Evolutionary conservation across 1,140 invertebrate species (phyloP), one percentile per base, ranked within the genome.

Genomic region (Lasioglossum baleicum): DNA sequence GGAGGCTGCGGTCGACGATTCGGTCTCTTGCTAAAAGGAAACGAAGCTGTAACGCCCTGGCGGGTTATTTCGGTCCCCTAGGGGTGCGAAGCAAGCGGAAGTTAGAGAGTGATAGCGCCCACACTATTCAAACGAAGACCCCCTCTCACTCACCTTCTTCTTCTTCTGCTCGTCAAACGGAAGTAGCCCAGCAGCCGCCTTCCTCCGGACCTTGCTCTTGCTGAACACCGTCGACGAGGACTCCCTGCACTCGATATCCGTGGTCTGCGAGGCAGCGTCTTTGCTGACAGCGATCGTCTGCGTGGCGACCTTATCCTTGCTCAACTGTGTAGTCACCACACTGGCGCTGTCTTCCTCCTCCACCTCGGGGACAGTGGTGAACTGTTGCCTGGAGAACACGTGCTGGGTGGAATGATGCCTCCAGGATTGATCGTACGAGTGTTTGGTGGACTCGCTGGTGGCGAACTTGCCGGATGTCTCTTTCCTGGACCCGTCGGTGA

Each of bases 231-330:
- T 87, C 13, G 88, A 82, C 26, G 79, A 74, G 2, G 86, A 91
- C 22, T 79, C 70, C 11, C 75, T 61, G 2, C 89, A 88, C 51
- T 91, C 89, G 82, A 94, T 90, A 74, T 94, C 93, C 35, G 93
- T 94, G 2, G 94, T 95, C 83, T 95, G 94, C 44, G 94, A 94
- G 6, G 94, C 92, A 0, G 91, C 94, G 75, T 95, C 94, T 73
- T 90, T 93, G 56, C 90, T 90, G 11, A 87, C n/a, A 44, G 88
- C 72, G 31, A 78, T 72, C 70, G 84, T 48, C 40, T 80, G 78
- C 10, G 65, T 60, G 10, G 75, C 31, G 1, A 77, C 78, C 65
- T 91, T 93, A 17, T 90, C 91, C 2, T 90, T 81, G 1, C 89
- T 92, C 67, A 93, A 92, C 75, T 94, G 93, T 17, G 91, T 89